A percentile compares a stretch with the other conserved stretches of the same genome.
These are phyloP conservation scores for Bathynomus jamesi DNA, from an alignment of 1,140 invertebrate genomes.

Conservation along the genomic window DNA sequence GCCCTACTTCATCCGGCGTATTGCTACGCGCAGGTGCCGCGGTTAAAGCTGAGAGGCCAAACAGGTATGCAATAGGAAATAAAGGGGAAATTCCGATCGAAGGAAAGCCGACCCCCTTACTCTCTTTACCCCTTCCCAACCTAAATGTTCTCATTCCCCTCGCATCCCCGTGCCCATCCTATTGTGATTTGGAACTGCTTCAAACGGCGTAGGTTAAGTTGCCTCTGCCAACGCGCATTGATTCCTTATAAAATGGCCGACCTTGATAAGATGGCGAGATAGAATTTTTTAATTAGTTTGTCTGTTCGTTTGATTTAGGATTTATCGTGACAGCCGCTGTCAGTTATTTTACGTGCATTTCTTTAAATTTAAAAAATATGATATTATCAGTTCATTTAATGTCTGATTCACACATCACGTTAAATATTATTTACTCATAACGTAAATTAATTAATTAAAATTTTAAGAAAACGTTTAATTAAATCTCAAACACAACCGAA, in stretches of 20 bases:
- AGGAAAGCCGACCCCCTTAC: not conserved
- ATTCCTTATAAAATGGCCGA: not conserved
- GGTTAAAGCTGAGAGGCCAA: not conserved
- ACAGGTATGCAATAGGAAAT: not conserved
- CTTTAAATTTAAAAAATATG: too few species aligned
- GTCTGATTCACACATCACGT: too few species aligned
- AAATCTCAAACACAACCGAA: too few species aligned
- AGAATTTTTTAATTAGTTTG: too few species aligned
- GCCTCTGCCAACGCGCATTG: not conserved
- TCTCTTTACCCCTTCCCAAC: not conserved
- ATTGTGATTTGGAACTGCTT: not conserved
- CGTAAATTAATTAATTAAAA: too few species aligned
- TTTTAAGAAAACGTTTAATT: too few species aligned
- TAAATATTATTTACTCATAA: too few species aligned
- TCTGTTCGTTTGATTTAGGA: too few species aligned
- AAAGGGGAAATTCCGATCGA: not conserved
- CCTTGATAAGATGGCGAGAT: not conserved
- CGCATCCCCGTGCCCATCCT: too few species aligned
- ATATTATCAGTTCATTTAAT: too few species aligned
- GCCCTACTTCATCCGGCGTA: not conserved
- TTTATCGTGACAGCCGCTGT: too few species aligned
- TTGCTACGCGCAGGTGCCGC: not conserved
- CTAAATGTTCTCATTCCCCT: not conserved
- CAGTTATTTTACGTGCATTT: too few species aligned
- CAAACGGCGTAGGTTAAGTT: not conserved